Percentiles rank a stretch among this genome's conserved stretches.
Evolutionary conservation across 2,113 vertebrate species (phyloP).

Genomic region (Prolemur simus): DNA sequence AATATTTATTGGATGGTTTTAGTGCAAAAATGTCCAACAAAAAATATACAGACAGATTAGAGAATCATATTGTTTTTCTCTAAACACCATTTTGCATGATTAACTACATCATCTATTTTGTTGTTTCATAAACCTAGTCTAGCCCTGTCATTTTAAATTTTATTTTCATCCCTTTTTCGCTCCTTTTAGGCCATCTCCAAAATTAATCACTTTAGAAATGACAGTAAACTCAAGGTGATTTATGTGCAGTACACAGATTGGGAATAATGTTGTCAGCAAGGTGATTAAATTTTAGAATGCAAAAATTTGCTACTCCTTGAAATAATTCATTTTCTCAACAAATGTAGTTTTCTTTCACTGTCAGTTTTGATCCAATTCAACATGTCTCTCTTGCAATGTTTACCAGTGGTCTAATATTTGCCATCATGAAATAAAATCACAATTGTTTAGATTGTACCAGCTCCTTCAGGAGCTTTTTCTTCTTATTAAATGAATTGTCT

Average conservation of each 20-base stretch:
- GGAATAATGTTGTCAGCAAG: neutral
- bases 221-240: constrained; percentile 28
- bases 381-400: neutral
- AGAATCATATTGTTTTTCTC: neutral
- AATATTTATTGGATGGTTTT: constrained; percentile 29
- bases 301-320: neutral
- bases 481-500: neutral
- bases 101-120: constrained; percentile 12
- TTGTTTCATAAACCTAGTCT: neutral
- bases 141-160: constrained; percentile 18
- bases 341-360: constrained; percentile 28
- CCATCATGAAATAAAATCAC: constrained; percentile 31
- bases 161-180: neutral
- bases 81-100: constrained; percentile 1
- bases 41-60: neutral
- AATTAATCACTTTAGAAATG: constrained; percentile 52
- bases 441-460: neutral
- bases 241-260: constrained; percentile 43
- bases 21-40: constrained; percentile 4
- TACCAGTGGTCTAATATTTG: neutral
- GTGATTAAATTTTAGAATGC: constrained; percentile 28
- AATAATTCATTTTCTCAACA: constrained; percentile 41
- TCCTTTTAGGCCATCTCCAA: neutral
- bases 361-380: constrained; percentile 30
- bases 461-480: neutral